These are phyloP conservation scores for Unio delphinus DNA, from an alignment of 2,888 invertebrate species.

Conservation along the genomic window DNA sequence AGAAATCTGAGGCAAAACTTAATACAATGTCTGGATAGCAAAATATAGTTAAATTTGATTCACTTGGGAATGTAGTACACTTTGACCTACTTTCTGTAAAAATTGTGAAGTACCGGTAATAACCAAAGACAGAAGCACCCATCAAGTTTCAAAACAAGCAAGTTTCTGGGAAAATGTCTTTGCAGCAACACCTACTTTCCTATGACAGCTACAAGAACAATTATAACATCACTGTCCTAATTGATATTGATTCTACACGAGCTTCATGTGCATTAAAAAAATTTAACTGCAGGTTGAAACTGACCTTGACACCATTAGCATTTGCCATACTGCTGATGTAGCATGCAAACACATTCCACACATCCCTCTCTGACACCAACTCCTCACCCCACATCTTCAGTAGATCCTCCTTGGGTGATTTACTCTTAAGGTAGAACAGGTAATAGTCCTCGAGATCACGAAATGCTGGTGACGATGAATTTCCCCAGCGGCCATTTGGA, in stretches of 20 bases:
- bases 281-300: background rate
- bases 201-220: no score
- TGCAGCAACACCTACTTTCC: no score
- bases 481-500: slow-evolving; percentile 78
- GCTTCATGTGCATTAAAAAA: background rate
- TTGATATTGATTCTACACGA: background rate
- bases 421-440: slow-evolving; percentile 74
- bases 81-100: no score
- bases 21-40: no score
- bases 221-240: no score
- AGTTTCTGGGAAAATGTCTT: no score
- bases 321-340: slow-evolving; percentile 73
- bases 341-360: slow-evolving; percentile 74
- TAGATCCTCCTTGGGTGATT: slow-evolving; percentile 67
- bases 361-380: slow-evolving; percentile 73
- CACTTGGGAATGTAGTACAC: no score
- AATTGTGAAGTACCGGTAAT: no score
- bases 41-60: no score
- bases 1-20: no score
- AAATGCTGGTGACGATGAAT: slow-evolving; percentile 76
- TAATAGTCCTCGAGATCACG: slow-evolving; percentile 76
- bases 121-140: no score
- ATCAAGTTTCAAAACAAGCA: no score
- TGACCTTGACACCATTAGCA: slow-evolving; percentile 72
- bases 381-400: slow-evolving; percentile 75